Base-by-base conservation (phyloP, 2,888 invertebrate genomes). In the Drosophila gaucha region DNA sequence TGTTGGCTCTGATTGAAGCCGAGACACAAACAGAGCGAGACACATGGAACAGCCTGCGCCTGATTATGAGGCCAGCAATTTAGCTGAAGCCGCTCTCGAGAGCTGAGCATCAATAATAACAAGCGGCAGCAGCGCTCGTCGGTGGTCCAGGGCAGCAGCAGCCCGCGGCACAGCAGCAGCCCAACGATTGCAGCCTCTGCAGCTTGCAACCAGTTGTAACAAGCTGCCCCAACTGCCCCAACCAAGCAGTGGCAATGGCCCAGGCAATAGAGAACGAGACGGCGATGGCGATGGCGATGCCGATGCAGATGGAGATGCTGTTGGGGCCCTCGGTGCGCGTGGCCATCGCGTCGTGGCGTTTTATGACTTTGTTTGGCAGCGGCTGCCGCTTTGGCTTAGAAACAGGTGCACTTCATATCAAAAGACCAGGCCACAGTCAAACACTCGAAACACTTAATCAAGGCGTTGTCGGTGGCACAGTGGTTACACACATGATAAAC, bases 331-430 rank as follows among this genome's bases (percentile, higher is more conserved):
- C 44, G 35, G 72, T 87, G 66, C 82, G 87, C 87, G 82, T 83
- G 82, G 87, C 82, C 59, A 70, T 70, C 73, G 70, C 71, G 58
- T 60, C 70, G 54, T 78, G 82, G 77, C 78, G 84, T 84, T 84
- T 88, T 84, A 88, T 86, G 84, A 88, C 84, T 84, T 72, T 84
- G 86, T 84, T 88, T 88, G 82, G 74, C 71, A 66, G 60, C 66
- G 49, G 70, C 74, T 77, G 73, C 74, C 60, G 74, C 64, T 73
- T 72, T 57, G 73, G 64, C 78, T 73, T 73, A 77, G 74, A 88
- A 88, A 84, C 84, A 84, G 88, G 84, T 84, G 84, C 84, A 84
- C 84, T 80, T 88, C 86, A 86, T 88, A 86, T 84, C 88, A 73
- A 64, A 77, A 70, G 69, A 55, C 64, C 70, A 54, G 70, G 64